Evolutionary conservation across 2,797 vertebrate genomes (phyloP).

Genomic region (Sebastes minor): DNA sequence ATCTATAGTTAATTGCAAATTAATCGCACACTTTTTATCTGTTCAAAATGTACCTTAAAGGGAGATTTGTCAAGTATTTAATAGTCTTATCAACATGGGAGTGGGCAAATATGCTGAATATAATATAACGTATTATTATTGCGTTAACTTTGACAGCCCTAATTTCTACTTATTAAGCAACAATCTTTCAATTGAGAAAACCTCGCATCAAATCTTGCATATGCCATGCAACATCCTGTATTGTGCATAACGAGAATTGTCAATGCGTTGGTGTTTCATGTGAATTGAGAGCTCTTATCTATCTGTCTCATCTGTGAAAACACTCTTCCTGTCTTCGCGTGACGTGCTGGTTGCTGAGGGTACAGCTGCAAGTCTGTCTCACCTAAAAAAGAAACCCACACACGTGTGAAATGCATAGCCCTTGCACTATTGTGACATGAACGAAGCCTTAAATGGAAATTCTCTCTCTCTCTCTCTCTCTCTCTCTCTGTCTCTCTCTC

Average conservation of each 20-base stretch:
- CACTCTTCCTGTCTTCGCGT: slow-evolving; percentile 14
- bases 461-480: not conserved
- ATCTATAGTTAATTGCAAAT: too few species aligned
- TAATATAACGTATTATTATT: too few species aligned
- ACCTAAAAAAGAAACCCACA: not conserved
- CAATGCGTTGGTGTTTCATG: not conserved
- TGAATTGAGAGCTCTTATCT: slow-evolving; percentile 17
- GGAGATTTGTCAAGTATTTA: too few species aligned
- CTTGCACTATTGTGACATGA: not conserved
- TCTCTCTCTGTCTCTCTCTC: not conserved
- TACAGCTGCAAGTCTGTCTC: slow-evolving; percentile 30
- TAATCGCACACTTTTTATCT: too few species aligned
- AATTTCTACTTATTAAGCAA: not conserved
- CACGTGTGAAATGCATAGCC: slow-evolving; percentile 5
- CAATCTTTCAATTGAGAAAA: not conserved
- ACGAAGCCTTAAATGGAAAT: slow-evolving; percentile 68
- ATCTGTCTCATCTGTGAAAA: not conserved
- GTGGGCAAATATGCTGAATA: too few species aligned
- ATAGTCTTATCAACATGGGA: too few species aligned
- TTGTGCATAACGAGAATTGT: not conserved
- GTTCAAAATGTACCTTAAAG: too few species aligned
- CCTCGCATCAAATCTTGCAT: not conserved
- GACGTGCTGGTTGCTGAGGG: slow-evolving; percentile 7
- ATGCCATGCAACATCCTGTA: slow-evolving; percentile 21
- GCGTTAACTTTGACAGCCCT: too few species aligned